phyloP scores from a whole-genome alignment of 2,888 invertebrate genomes.

The Andrena fulva region DNA sequence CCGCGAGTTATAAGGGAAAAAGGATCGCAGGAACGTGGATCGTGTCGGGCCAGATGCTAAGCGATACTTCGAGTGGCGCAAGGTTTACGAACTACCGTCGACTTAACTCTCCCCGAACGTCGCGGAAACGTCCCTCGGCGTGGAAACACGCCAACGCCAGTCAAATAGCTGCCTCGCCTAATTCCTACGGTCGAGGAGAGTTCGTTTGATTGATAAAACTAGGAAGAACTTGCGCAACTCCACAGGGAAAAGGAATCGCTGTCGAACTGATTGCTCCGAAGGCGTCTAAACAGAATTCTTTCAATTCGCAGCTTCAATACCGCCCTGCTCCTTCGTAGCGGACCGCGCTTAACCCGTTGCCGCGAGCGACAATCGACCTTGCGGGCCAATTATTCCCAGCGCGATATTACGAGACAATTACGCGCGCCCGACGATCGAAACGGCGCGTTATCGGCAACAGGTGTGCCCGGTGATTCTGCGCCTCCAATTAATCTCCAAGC shows the following conservation, averaged over 20 bases:
- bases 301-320: neutral
- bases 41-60: too few species aligned
- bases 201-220: too few species aligned
- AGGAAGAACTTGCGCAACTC: neutral
- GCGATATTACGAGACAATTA: slow-evolving; percentile 1
- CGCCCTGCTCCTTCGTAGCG: neutral
- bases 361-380: neutral
- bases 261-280: neutral
- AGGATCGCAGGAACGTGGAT: neutral
- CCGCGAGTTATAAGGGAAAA: neutral
- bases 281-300: neutral
- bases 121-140: too few species aligned
- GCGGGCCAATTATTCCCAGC: slow-evolving; percentile 3
- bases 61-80: too few species aligned
- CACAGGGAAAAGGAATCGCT: neutral
- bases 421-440: neutral
- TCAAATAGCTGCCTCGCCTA: too few species aligned
- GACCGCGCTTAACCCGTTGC: neutral
- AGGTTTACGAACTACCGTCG: too few species aligned
- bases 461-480: neutral
- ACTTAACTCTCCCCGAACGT: too few species aligned
- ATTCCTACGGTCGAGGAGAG: too few species aligned
- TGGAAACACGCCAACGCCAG: too few species aligned
- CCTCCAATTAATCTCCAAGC: neutral
- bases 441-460: neutral